These are phyloP conservation scores for Calyptomena viridis DNA, from an alignment of 2,113 vertebrate species.

Conservation along the genomic window DNA sequence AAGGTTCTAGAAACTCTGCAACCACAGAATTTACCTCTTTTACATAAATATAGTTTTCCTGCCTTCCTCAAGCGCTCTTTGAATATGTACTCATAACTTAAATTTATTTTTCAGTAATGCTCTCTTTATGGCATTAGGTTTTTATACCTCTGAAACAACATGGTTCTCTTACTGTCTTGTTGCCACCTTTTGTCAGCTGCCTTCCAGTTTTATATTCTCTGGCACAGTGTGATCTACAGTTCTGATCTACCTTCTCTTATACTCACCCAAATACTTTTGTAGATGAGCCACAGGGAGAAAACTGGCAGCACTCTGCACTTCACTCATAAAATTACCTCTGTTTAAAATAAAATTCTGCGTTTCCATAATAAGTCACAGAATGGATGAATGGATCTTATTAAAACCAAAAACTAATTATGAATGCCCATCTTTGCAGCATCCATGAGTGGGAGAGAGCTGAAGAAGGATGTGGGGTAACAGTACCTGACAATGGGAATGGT, in stretches of 20 bases:
- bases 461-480: neutral
- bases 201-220: neutral
- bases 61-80: neutral
- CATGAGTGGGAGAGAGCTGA: neutral
- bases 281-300: neutral
- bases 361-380: neutral
- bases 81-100: neutral
- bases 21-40: neutral
- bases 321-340: neutral
- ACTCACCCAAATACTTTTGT: neutral
- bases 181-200: conserved; percentile 28
- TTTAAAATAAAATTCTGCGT: neutral
- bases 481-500: neutral
- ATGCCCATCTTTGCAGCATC: neutral
- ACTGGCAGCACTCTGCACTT: neutral
- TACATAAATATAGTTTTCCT: neutral
- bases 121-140: neutral
- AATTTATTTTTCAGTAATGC: neutral
- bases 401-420: neutral
- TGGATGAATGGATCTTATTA: neutral
- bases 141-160: neutral
- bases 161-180: neutral
- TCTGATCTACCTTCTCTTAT: neutral
- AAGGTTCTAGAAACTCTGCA: neutral
- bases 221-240: neutral